Base-by-base conservation (phyloP, 2,888 invertebrate genomes). In the Ptilodon capucinus region DNA sequence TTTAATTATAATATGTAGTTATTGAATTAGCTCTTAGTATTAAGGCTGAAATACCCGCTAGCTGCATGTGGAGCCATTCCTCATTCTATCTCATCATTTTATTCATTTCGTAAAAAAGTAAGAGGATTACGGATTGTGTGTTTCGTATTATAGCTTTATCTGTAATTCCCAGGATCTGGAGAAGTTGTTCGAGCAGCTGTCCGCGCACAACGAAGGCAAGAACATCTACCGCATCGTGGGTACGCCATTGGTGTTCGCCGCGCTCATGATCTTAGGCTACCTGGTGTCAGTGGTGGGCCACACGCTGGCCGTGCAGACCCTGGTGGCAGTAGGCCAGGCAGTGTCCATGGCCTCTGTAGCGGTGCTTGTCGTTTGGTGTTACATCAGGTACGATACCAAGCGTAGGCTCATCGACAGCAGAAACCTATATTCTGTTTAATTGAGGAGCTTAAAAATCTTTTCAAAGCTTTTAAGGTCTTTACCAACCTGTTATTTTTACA, bases 121-220 rank as follows among this genome's bases (percentile, higher is more conserved):
- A n/a, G n/a, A n/a, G n/a, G n/a, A n/a, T n/a, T n/a, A n/a, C n/a
- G n/a, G n/a, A n/a, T n/a, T n/a, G n/a, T n/a, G n/a, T n/a, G n/a
- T n/a, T n/a, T n/a, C n/a, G n/a, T n/a, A n/a, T n/a, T n/a, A n/a
- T n/a, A n/a, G n/a, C n/a, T n/a, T n/a, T n/a, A n/a, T n/a, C n/a
- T n/a, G n/a, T 14, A 34, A 2, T 32, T 25, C 40, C 11, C 77
- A 96, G 95, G 98, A 98, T 75, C 88, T 98, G 59, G 96, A 96
- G 48, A 97, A 97, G 32, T 90, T 95, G 35, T 98, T 93, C 82
- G 89, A 89, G 21, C 96, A 95, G 76, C 97, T 97, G 76, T 94
- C 94, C 74, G 94, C 96, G 46, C 97, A 98, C 92, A 99, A 99
- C 87, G 98, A 99, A 76, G 96, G 97, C 77, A 99, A 99, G 93